Evolutionary conservation across 1,140 invertebrate genomes (phyloP).

Genomic region (Drosophila aff.): DNA sequence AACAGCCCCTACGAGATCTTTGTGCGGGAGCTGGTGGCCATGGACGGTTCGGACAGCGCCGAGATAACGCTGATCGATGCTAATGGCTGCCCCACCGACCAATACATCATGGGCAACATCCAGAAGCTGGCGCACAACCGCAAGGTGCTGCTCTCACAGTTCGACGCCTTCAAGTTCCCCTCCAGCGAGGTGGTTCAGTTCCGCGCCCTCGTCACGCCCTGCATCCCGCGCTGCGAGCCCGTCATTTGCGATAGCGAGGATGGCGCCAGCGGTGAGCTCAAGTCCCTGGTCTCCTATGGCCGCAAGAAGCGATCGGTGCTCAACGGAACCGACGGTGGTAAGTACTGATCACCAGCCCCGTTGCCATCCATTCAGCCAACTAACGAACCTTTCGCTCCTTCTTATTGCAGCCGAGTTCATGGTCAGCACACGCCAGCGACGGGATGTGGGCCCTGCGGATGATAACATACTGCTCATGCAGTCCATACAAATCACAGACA

Average conservation of each 20-base stretch:
- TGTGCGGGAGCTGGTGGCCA: slow-evolving; percentile 95
- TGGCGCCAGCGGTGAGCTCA: slow-evolving; percentile 91
- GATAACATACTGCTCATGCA: slow-evolving; percentile 95
- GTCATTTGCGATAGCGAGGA: slow-evolving; percentile 93
- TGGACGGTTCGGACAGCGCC: slow-evolving; percentile 96
- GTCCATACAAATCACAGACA: slow-evolving; percentile 96
- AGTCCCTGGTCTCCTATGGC: slow-evolving; percentile 92
- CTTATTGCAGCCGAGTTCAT: slow-evolving; percentile 72
- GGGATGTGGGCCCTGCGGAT: slow-evolving; percentile 85
- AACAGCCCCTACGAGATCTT: slow-evolving; percentile 98
- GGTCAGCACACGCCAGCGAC: slow-evolving; percentile 71
- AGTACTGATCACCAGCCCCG: slow-evolving; percentile 14
- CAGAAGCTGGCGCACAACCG: slow-evolving; percentile 92
- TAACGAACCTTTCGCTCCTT: slow-evolving; percentile 41
- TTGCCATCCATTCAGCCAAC: slow-evolving; percentile 9
- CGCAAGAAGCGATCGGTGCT: slow-evolving; percentile 85
- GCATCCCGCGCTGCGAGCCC: slow-evolving; percentile 95
- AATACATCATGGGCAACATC: slow-evolving; percentile 96
- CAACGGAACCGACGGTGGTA: slow-evolving; percentile 76
- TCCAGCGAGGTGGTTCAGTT: slow-evolving; percentile 97
- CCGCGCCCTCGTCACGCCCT: slow-evolving; percentile 96
- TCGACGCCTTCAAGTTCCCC: slow-evolving; percentile 98
- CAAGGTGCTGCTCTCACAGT: slow-evolving; percentile 93
- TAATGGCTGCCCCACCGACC: slow-evolving; percentile 95
- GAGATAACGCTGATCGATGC: slow-evolving; percentile 97